phyloP scores from a whole-genome alignment of 2,888 invertebrate species.

The Platycheirus albimanus region DNA sequence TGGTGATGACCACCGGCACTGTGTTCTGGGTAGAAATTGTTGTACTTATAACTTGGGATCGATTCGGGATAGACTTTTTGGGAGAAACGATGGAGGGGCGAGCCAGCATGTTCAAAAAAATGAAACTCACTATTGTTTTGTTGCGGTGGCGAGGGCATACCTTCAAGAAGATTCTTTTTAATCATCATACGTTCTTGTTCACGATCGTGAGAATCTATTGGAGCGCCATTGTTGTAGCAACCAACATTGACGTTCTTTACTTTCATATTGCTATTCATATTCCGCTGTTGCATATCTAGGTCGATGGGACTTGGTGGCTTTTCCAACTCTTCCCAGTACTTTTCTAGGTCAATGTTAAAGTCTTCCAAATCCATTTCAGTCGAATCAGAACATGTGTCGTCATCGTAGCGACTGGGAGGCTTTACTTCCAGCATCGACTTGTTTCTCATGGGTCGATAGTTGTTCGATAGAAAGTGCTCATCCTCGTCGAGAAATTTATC shows the following conservation, averaged over 20 bases:
- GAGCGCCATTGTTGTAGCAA: conserved; percentile 81
- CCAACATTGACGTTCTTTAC: conserved; percentile 82
- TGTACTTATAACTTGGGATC: conserved; percentile 81
- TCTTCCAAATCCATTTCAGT: conserved; percentile 82
- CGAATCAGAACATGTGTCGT: conserved; percentile 82
- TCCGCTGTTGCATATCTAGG: conserved; percentile 81
- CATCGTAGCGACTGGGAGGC: conserved; percentile 81
- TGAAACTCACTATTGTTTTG: conserved; percentile 76
- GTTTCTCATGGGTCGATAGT: conserved; percentile 78
- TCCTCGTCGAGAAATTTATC: conserved; percentile 82
- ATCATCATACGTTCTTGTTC: conserved; percentile 82
- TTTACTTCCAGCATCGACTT: conserved; percentile 82
- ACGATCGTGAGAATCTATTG: conserved; percentile 81
- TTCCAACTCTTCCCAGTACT: conserved; percentile 82
- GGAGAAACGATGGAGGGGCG: conserved; percentile 77
- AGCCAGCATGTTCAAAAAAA: conserved; percentile 81
- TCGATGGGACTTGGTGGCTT: conserved; percentile 82
- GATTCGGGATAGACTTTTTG: conserved; percentile 82
- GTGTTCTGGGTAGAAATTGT: conserved; percentile 82
- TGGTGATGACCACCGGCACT: conserved; percentile 78
- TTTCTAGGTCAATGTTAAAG: conserved; percentile 82
- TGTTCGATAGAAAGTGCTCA: conserved; percentile 79
- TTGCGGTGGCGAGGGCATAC: conserved; percentile 82
- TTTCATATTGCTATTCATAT: conserved; percentile 82
- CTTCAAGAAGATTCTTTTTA: conserved; percentile 81